These are phyloP conservation scores for Cyrtorhinus lividipennis DNA, from an alignment of 1,140 invertebrate genomes.

Conservation along the genomic window DNA sequence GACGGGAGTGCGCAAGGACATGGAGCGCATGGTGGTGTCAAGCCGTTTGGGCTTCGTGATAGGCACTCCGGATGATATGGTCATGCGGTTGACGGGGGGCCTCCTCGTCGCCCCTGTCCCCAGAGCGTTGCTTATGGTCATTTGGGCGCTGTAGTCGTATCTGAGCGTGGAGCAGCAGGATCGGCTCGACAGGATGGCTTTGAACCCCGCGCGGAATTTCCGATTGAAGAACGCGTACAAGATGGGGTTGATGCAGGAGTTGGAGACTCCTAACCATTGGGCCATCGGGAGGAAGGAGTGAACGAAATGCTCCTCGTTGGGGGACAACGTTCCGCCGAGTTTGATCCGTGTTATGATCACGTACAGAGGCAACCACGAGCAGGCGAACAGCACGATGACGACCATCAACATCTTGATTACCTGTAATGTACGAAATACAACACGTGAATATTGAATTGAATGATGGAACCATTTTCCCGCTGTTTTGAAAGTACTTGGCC, in stretches of 20 bases:
- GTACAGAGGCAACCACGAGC: slow-evolving; percentile 52
- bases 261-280: slow-evolving; percentile 47
- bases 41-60: slow-evolving; percentile 16
- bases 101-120: not conserved
- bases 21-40: slow-evolving; percentile 12
- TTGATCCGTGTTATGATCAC: slow-evolving; percentile 35
- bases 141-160: slow-evolving; percentile 20
- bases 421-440: not conserved
- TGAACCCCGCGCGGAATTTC: slow-evolving; percentile 48
- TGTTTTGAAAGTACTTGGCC: too few relatives aligned
- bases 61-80: slow-evolving; percentile 19
- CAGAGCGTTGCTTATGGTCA: slow-evolving; percentile 12
- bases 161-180: slow-evolving; percentile 28
- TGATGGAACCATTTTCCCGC: too few relatives aligned
- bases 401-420: slow-evolving; percentile 50
- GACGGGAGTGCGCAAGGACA: slow-evolving; percentile 4
- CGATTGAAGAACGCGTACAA: slow-evolving; percentile 51
- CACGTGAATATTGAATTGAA: too few relatives aligned
- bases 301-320: slow-evolving; percentile 29
- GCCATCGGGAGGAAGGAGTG: slow-evolving; percentile 38
- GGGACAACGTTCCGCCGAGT: slow-evolving; percentile 26
- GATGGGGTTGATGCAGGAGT: slow-evolving; percentile 36
- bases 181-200: slow-evolving; percentile 30
- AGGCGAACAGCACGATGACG: slow-evolving; percentile 44
- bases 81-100: slow-evolving; percentile 20